A percentile compares a stretch with the other conserved stretches of the same genome.
These are phyloP conservation scores for Cossypha niveicapilla DNA, from an alignment of 2,797 vertebrate species.

Conservation along the genomic window DNA sequence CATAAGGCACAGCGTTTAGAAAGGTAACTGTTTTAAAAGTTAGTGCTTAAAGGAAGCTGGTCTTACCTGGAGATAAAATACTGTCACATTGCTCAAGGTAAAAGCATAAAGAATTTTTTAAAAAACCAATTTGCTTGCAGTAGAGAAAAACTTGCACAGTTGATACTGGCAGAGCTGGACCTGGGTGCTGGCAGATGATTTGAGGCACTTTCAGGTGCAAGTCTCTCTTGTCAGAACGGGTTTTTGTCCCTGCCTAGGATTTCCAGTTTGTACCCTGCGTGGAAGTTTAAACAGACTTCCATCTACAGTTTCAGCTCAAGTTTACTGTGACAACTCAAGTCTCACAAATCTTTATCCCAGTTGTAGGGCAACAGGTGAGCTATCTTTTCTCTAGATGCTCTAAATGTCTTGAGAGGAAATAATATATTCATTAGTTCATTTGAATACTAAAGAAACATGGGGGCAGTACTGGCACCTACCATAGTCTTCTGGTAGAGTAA, in stretches of 20 bases:
- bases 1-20: neutral
- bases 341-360: neutral
- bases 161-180: neutral
- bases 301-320: neutral
- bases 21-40: neutral
- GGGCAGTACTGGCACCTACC: neutral
- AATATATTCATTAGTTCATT: fast-evolving
- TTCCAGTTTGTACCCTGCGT: neutral
- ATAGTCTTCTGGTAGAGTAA: neutral
- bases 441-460: neutral
- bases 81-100: neutral
- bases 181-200: neutral
- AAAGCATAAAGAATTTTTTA: neutral
- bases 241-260: neutral
- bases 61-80: neutral
- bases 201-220: fast-evolving
- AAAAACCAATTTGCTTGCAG: neutral
- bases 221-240: neutral
- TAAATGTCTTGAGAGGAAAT: neutral
- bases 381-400: neutral
- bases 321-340: neutral
- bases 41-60: neutral
- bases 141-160: neutral
- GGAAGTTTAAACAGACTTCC: neutral
- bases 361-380: neutral